Evolutionary conservation across 2,797 vertebrate genomes (phyloP).

Genomic region (Notolabrus celidotus): DNA sequence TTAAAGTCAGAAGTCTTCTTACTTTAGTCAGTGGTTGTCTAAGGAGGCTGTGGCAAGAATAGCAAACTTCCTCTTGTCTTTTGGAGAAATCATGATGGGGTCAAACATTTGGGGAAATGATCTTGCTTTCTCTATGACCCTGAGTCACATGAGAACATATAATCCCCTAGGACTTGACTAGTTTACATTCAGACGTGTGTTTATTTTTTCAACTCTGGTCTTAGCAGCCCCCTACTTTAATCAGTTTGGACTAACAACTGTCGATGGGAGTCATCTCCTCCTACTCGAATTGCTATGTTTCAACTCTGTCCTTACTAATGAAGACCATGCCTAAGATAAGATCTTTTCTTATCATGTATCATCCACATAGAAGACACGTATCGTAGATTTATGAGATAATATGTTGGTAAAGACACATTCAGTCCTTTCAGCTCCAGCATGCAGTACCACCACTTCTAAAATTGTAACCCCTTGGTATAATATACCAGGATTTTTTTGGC

Average conservation of each 20-base stretch:
- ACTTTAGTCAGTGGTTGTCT: not conserved
- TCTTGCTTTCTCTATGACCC: not conserved
- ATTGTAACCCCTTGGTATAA: too few species aligned
- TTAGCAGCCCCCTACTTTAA: too few species aligned
- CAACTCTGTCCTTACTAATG: not conserved
- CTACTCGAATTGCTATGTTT: not conserved
- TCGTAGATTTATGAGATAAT: too few species aligned
- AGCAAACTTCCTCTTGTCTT: not conserved
- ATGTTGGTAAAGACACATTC: too few species aligned
- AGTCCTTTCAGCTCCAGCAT: too few species aligned
- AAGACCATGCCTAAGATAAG: not conserved
- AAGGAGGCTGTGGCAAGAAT: not conserved
- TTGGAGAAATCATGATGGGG: not conserved
- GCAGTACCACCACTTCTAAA: too few species aligned
- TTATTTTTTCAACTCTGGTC: not conserved
- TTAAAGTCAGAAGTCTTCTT: not conserved
- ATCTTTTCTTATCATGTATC: too few species aligned
- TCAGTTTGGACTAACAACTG: not conserved
- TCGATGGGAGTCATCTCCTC: not conserved
- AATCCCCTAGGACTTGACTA: not conserved
- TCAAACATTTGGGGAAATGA: not conserved
- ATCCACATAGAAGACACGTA: too few species aligned
- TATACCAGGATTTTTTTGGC: too few species aligned
- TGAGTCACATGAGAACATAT: not conserved
- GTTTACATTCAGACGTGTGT: not conserved